phyloP scores from a whole-genome alignment of 2,888 invertebrate species.

The Chesias legatella region DNA sequence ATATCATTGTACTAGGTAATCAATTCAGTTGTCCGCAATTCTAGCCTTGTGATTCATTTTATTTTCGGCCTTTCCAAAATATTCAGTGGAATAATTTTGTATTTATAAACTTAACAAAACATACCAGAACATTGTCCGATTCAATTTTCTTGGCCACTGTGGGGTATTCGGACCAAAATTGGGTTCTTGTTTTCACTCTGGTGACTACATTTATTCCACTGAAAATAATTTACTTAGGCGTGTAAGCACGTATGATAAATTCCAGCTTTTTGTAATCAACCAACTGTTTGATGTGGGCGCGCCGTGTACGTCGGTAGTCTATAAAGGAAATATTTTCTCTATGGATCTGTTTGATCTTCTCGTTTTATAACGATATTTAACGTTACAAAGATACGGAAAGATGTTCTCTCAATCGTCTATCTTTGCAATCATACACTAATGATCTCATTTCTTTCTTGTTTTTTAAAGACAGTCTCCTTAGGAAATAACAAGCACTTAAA shows the following conservation, averaged over 20 bases:
- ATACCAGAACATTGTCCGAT: constrained; percentile 22
- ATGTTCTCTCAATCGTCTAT: constrained; percentile 6
- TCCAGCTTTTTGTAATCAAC: constrained; percentile 20
- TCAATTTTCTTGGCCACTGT: constrained; percentile 23
- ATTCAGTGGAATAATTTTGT: background rate
- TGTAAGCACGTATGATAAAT: constrained; percentile 19
- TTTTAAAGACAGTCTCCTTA: constrained; percentile 5
- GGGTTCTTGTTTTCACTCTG: constrained; percentile 24
- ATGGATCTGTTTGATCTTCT: constrained; percentile 9
- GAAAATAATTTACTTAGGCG: constrained; percentile 18
- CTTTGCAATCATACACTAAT: constrained; percentile 11
- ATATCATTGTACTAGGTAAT: no score
- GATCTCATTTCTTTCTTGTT: constrained; percentile 10
- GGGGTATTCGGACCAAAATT: constrained; percentile 12
- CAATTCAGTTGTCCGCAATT: no score
- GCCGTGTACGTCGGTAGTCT: constrained; percentile 1
- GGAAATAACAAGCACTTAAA: constrained; percentile 19
- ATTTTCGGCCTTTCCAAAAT: constrained; percentile 9
- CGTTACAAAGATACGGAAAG: constrained; percentile 5
- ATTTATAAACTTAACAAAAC: constrained; percentile 13
- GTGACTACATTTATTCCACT: constrained; percentile 22
- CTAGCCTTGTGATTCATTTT: no score
- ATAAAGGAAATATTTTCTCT: constrained; percentile 13
- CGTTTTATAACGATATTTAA: constrained; percentile 4
- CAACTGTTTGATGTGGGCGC: constrained; percentile 19